Evolutionary conservation across 1,140 invertebrate genomes (phyloP).

Genomic region (Ooceraea biroi): DNA sequence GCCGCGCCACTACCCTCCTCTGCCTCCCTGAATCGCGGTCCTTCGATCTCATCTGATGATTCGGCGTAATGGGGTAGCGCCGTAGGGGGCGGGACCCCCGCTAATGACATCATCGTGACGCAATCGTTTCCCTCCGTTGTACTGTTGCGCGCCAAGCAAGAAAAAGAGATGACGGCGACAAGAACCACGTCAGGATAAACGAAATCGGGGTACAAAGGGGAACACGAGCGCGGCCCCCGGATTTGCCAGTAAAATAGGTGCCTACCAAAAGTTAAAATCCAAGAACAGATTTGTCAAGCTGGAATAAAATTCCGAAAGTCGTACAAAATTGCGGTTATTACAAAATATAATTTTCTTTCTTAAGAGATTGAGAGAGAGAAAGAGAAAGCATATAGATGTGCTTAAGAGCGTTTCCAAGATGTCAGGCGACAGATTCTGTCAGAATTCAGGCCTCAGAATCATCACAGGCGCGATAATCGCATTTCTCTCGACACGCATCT

Average conservation of each 20-base stretch:
- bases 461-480: conserved; percentile 12
- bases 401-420: background rate
- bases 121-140: conserved; percentile 82
- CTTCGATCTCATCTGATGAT: conserved; percentile 79
- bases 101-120: conserved; percentile 85
- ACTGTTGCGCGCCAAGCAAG: conserved; percentile 64
- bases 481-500: conserved; percentile 37
- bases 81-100: conserved; percentile 80
- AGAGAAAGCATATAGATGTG: background rate
- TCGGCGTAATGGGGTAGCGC: conserved; percentile 84
- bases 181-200: conserved; percentile 71
- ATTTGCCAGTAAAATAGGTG: no score
- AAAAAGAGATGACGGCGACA: conserved; percentile 14
- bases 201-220: conserved; percentile 64
- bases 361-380: background rate
- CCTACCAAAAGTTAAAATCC: no score
- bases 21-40: background rate
- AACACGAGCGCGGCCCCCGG: conserved; percentile 8
- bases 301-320: background rate
- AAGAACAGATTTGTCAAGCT: background rate
- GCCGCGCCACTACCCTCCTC: background rate
- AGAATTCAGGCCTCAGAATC: background rate
- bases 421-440: conserved; percentile 2
- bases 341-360: conserved; percentile 14
- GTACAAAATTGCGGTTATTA: background rate